phyloP scores from a whole-genome alignment of 92 coral and sea anemone genomes.

The Meandrina meandrites region DNA sequence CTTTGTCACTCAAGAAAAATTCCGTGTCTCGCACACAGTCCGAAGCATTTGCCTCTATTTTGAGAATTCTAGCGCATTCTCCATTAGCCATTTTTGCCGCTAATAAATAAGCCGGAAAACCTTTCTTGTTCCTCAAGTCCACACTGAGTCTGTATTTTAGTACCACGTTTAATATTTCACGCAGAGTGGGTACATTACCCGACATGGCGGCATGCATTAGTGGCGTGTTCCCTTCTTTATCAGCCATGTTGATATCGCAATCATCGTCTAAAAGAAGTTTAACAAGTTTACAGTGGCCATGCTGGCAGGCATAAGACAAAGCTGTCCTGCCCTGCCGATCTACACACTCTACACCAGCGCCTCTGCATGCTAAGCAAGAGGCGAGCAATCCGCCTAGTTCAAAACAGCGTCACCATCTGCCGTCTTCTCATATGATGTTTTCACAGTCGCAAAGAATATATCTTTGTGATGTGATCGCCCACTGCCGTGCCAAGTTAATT shows the following conservation, averaged over 20 bases:
- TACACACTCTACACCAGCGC: slow-evolving; percentile 45
- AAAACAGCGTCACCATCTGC: neutral
- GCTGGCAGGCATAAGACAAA: slow-evolving; percentile 71
- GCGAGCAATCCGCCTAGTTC: slow-evolving; percentile 54
- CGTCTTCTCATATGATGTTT: neutral
- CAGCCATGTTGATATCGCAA: slow-evolving; percentile 74
- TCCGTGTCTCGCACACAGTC: slow-evolving; percentile 77
- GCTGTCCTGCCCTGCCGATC: slow-evolving; percentile 70
- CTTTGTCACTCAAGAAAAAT: slow-evolving; percentile 78
- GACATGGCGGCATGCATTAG: slow-evolving; percentile 87
- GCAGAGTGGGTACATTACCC: slow-evolving; percentile 61
- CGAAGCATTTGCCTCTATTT: slow-evolving; percentile 75
- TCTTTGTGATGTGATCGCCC: neutral
- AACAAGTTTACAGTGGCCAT: slow-evolving; percentile 69
- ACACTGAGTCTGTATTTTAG: slow-evolving; percentile 75
- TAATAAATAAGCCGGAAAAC: slow-evolving; percentile 82
- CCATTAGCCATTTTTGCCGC: slow-evolving; percentile 80
- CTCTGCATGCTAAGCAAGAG: slow-evolving; percentile 65
- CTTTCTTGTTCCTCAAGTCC: slow-evolving; percentile 79
- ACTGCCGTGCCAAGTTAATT: neutral
- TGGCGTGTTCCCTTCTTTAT: slow-evolving; percentile 82
- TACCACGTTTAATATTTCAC: slow-evolving; percentile 57
- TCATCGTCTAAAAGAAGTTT: slow-evolving; percentile 71
- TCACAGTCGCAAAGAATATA: too few relatives aligned
- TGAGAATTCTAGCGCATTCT: slow-evolving; percentile 73